phyloP scores from a whole-genome alignment of 2,113 vertebrate species.

The Chamaetylas fuelleborni region DNA sequence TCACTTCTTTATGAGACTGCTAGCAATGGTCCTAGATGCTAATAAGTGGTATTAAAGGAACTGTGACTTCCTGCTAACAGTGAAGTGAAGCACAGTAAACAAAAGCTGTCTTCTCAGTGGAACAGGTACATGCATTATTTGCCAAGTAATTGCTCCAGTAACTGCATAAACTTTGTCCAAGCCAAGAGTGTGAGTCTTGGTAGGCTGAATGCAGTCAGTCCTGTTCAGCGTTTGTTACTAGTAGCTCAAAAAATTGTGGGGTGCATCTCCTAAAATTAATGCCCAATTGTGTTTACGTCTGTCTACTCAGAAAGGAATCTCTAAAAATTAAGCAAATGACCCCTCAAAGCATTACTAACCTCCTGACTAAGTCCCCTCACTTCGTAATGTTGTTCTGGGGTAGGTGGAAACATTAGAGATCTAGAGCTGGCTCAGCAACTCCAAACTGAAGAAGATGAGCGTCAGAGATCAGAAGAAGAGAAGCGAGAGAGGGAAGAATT shows the following conservation, averaged over 20 bases:
- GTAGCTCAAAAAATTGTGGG: not conserved
- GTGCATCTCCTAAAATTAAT: not conserved
- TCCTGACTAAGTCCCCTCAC: not conserved
- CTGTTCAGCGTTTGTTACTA: not conserved
- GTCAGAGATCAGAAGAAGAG: slow-evolving; percentile 71
- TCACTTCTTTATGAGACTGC: not conserved
- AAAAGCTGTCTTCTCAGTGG: not conserved
- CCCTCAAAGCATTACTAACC: not conserved
- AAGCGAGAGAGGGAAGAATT: slow-evolving; percentile 82
- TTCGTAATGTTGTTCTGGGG: not conserved
- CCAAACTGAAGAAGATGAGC: slow-evolving; percentile 82
- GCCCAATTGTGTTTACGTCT: not conserved
- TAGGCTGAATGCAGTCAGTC: not conserved
- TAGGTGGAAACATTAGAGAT: slow-evolving; percentile 68
- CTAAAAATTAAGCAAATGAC: not conserved
- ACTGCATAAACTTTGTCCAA: not conserved
- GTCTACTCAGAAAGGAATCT: not conserved
- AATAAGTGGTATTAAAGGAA: not conserved
- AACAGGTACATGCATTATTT: not conserved
- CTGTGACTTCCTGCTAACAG: not conserved
- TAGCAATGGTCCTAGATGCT: not conserved
- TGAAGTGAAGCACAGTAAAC: not conserved
- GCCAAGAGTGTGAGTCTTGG: not conserved
- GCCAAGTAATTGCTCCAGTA: not conserved
- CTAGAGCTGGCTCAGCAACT: slow-evolving; percentile 80